These are phyloP conservation scores for Nothura maculosa DNA, from an alignment of 2,797 vertebrate species.

Conservation along the genomic window DNA sequence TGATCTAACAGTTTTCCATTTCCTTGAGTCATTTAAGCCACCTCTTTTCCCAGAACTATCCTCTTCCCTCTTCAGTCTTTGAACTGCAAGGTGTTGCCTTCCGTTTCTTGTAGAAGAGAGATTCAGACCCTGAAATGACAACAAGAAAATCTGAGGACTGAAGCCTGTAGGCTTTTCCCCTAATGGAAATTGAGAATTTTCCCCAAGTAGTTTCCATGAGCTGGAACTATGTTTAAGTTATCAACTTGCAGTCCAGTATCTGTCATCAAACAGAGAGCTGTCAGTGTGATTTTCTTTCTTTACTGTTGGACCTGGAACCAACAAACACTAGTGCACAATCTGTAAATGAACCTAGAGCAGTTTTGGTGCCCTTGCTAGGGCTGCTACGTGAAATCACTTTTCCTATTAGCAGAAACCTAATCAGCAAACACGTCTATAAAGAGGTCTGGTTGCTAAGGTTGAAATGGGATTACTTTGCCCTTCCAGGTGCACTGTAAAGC, in stretches of 20 bases:
- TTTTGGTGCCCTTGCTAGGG: slow-evolving; percentile 27
- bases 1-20: background rate
- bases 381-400: background rate
- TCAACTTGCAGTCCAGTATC: background rate
- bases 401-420: background rate
- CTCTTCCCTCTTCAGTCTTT: background rate
- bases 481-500: background rate
- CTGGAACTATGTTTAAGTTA: background rate
- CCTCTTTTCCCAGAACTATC: background rate
- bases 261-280: background rate
- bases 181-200: background rate
- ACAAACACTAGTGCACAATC: background rate
- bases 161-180: background rate
- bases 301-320: background rate
- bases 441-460: slow-evolving; percentile 5
- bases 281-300: background rate
- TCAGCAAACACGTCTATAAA: rapidly evolving
- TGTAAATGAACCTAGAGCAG: background rate
- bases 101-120: background rate
- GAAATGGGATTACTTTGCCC: background rate
- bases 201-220: background rate
- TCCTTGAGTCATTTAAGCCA: background rate
- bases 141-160: background rate
- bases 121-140: background rate
- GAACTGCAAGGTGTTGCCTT: background rate